phyloP scores from a whole-genome alignment of 2,113 vertebrate genomes.

The Coptodon bakossiorum region DNA sequence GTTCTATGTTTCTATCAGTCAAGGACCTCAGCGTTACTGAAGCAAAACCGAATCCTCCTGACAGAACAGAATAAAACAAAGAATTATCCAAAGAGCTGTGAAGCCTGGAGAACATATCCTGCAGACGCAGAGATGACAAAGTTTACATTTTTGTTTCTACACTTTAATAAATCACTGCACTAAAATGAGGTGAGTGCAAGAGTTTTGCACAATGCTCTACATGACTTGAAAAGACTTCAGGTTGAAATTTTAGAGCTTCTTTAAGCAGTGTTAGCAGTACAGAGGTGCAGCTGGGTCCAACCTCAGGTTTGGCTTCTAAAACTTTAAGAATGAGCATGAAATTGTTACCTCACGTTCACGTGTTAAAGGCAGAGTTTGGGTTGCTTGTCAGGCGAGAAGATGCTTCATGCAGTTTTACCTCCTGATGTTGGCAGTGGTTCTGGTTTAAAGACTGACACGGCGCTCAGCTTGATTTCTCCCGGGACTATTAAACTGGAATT shows the following conservation, averaged over 20 bases:
- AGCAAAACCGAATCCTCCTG: background rate
- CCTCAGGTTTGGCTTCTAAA: background rate
- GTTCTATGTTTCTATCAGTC: background rate
- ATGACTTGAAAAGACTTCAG: no score
- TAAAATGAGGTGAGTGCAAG: background rate
- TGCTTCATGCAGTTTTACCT: background rate
- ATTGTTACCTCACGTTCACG: background rate
- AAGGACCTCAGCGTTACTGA: background rate
- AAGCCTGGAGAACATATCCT: background rate
- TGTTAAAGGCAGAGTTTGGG: background rate
- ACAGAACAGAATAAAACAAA: background rate
- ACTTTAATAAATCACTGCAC: background rate
- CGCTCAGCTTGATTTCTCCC: background rate
- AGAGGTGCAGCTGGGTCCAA: no score
- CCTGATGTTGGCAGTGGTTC: background rate
- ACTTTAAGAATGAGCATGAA: background rate
- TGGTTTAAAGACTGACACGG: background rate
- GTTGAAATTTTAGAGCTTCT: no score
- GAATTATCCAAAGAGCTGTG: background rate
- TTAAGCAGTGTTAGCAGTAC: no score
- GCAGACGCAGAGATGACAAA: background rate
- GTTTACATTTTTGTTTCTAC: background rate
- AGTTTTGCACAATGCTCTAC: background rate
- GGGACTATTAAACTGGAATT: background rate
- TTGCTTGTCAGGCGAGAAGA: background rate